phyloP scores from a whole-genome alignment of 1,140 invertebrate species.

The Sinonovacula constricta region DNA sequence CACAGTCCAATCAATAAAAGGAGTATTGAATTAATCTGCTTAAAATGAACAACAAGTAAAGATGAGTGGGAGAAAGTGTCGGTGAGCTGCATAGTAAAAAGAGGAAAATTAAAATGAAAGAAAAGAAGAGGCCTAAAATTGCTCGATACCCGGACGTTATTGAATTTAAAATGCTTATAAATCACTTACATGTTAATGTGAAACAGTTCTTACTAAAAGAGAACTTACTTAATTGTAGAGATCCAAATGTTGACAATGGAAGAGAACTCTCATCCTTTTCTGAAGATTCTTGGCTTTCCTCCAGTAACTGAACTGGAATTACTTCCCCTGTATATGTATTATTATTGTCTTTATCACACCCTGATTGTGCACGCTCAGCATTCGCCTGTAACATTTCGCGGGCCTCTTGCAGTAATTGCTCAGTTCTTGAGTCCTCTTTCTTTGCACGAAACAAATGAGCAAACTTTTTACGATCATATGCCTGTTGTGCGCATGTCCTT shows the following conservation, averaged over 20 bases:
- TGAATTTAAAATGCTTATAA: too few relatives aligned
- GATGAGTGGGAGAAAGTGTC: too few relatives aligned
- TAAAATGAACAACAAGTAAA: too few relatives aligned
- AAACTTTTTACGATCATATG: constrained; percentile 65
- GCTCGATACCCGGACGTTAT: too few relatives aligned
- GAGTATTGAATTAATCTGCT: too few relatives aligned
- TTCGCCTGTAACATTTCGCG: constrained; percentile 54
- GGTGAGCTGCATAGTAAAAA: too few relatives aligned
- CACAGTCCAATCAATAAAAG: too few relatives aligned
- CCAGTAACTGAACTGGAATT: constrained; percentile 64
- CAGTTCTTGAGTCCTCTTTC: constrained; percentile 53
- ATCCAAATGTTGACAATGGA: constrained; percentile 43
- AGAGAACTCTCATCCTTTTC: constrained; percentile 39
- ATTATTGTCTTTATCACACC: constrained; percentile 27
- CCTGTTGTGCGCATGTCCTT: constrained; percentile 61
- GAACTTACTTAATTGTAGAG: constrained; percentile 51
- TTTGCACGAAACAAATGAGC: constrained; percentile 65
- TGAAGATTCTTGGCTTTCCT: constrained; percentile 22
- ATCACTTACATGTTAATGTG: too few relatives aligned
- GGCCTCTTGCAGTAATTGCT: constrained; percentile 60
- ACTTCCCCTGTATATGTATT: constrained; percentile 64
- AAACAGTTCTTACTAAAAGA: too few relatives aligned
- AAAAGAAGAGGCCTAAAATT: too few relatives aligned
- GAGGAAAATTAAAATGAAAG: too few relatives aligned
- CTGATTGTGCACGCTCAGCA: constrained; percentile 47